Evolutionary conservation across 2,888 invertebrate species (phyloP), one percentile per base, ranked within the genome.

Genomic region (Dascillus cervinus): DNA sequence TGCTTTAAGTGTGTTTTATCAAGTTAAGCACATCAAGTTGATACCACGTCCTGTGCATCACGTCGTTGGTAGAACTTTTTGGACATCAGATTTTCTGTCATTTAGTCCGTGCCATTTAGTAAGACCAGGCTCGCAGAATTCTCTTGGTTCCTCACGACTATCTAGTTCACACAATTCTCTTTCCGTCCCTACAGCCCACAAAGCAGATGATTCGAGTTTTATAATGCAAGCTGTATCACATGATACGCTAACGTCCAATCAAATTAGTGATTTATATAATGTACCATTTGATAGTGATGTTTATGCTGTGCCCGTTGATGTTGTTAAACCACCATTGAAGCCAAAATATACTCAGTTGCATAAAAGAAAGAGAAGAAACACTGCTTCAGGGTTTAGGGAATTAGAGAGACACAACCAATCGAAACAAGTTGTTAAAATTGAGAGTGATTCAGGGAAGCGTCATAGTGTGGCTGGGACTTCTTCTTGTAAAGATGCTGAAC

Each of bases 211-310:
- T 59, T 87, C 87, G 11, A 85, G 79, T 55, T 88, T 88, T 58
- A 88, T 88, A 44, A 88, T 87, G 1, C 87, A 87, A 56, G 88
- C 88, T 15, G 87, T 88, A 70, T 88, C 87, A 1, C 88, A 88
- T 55, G 88, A 88, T 55, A 82, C 85, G 2, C 67, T 88, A 19
- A 69, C 73, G 5, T 76, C 80, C n/a, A 77, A 79, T 40, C 82
- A 84, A 55, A 86, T 86, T 37, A 78, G 79, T 19, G 87, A 87
- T 60, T 79, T 88, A 72, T 88, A 88, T 60, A 88, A 86, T 66
- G 88, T 88, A 37, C 88, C 88, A 42, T 83, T 87, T 49, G 88
- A 88, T 56, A 86, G 87, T 50, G 88, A 88, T 60, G 83, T 88
- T 46, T 89, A 89, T 58, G 84, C 88, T 8, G 80, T 88, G 37